Evolutionary conservation across 2,113 vertebrate genomes (phyloP).

Genomic region (Myrmecophaga tridactyla): DNA sequence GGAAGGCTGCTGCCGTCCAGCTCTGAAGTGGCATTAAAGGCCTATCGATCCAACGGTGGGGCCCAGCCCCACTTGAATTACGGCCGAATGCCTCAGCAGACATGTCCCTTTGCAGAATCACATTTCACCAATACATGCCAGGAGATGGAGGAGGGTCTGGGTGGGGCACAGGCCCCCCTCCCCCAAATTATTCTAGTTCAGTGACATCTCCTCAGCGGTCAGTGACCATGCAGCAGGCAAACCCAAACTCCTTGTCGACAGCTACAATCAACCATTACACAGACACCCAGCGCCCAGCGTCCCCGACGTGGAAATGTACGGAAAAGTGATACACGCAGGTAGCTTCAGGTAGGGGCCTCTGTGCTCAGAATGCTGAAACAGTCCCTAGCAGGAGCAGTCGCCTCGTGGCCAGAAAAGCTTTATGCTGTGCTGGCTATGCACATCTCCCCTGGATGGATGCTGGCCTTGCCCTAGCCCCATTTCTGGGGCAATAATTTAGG

Average conservation of each 20-base stretch:
- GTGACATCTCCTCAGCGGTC: neutral
- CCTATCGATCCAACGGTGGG: neutral
- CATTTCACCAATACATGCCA: neutral
- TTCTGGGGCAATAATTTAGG: neutral
- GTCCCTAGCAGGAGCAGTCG: neutral
- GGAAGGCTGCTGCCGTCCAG: neutral
- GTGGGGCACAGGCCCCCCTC: neutral
- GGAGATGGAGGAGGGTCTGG: neutral
- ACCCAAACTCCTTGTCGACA: neutral
- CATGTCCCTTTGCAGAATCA: neutral
- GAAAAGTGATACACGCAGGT: conserved; percentile 28
- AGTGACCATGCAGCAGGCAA: neutral
- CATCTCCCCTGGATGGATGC: neutral
- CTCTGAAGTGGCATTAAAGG: neutral
- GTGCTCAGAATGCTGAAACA: neutral
- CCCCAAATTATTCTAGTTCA: neutral
- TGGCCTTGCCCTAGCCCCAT: neutral
- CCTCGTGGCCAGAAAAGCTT: neutral
- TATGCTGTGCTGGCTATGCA: neutral
- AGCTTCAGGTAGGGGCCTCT: conserved; percentile 35
- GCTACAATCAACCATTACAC: neutral
- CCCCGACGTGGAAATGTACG: neutral
- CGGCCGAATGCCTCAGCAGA: neutral
- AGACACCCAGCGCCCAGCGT: neutral
- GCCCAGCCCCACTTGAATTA: neutral